Percentiles rank a stretch among this genome's conserved stretches.
phyloP scores from a whole-genome alignment of 1,140 invertebrate species.

The Batillaria attramentaria region DNA sequence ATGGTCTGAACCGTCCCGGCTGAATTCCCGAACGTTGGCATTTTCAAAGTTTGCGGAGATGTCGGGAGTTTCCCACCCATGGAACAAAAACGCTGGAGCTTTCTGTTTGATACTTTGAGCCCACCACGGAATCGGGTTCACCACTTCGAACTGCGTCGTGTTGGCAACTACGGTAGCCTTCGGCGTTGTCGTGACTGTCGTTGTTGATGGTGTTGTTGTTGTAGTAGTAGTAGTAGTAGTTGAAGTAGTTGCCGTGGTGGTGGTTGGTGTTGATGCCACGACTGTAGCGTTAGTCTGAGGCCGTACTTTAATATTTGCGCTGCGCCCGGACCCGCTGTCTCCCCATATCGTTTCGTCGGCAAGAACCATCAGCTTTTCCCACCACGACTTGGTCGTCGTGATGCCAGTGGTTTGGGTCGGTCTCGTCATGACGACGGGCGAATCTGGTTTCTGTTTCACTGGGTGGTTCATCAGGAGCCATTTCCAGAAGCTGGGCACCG shows the following conservation, averaged over 20 bases:
- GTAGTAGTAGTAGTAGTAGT: neutral
- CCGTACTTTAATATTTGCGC: neutral
- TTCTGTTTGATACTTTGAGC: neutral
- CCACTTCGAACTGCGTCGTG: neutral
- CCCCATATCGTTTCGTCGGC: neutral
- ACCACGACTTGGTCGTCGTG: slow-evolving; percentile 8
- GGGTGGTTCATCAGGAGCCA: slow-evolving; percentile 17
- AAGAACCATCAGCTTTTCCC: neutral
- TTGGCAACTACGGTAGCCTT: neutral
- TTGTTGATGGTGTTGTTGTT: neutral
- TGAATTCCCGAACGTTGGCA: too few species aligned
- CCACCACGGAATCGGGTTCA: neutral
- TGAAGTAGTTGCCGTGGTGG: neutral
- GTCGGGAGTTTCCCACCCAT: neutral
- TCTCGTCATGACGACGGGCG: neutral
- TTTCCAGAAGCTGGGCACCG: slow-evolving; percentile 12
- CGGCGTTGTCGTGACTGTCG: too few species aligned
- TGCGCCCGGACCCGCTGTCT: neutral
- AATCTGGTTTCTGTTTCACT: too few species aligned
- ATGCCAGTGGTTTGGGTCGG: neutral
- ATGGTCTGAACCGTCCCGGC: too few species aligned
- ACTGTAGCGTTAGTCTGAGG: neutral
- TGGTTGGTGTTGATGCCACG: neutral
- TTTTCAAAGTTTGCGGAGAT: too few species aligned
- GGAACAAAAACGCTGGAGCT: slow-evolving; percentile 1